Base-by-base conservation (phyloP, 2,797 vertebrate genomes). In the Schizopygopsis pylzovi region DNA sequence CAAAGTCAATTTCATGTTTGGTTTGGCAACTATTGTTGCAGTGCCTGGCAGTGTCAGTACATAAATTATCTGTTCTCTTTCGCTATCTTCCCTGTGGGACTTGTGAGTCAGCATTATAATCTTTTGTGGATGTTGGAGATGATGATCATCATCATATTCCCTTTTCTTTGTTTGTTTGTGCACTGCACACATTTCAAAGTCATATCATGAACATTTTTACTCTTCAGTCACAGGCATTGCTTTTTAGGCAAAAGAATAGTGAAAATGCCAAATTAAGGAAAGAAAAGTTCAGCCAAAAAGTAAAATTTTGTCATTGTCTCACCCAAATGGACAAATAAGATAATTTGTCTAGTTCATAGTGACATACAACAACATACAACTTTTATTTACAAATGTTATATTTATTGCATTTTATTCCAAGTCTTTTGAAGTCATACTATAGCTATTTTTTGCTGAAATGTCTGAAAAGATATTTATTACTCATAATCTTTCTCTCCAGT, bases 191-290 rank as follows among this genome's bases (percentile, higher is more conserved):
- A 25, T 75, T 76, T 75, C n/a, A 0, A 28, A 78, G 28, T 47
- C 73, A 41, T 73, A 22, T 79, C 65, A 37, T 9, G 28, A 67
- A 18, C 15, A 18, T 18, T 67, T 67, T 37, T 67, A 18, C 65
- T 68, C 65, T 37, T 37, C 65, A 37, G 37, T n/a, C n/a, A 61
- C 15, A 79, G 56, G 39, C 52, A 83, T 85, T 82, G 78, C 68
- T 16, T 91, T 89, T 92, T 86, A 89, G 85, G 45, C 49, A 28
- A 56, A 85, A 82, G 77, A 85, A 87, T 93, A 91, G 91, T 93
- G 10, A 37, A 68, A n/a, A 82, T 20, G 87, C 3, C 2, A 4
- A 4, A 45, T 70, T 25, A 16, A 43, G 47, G 10, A 54, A 76
- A 56, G 0, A 39, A 54, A 22, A 6, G 9, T 22, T 56, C 2